Evolutionary conservation across 2,888 invertebrate species (phyloP).

Genomic region (Xestia sexstrigata): DNA sequence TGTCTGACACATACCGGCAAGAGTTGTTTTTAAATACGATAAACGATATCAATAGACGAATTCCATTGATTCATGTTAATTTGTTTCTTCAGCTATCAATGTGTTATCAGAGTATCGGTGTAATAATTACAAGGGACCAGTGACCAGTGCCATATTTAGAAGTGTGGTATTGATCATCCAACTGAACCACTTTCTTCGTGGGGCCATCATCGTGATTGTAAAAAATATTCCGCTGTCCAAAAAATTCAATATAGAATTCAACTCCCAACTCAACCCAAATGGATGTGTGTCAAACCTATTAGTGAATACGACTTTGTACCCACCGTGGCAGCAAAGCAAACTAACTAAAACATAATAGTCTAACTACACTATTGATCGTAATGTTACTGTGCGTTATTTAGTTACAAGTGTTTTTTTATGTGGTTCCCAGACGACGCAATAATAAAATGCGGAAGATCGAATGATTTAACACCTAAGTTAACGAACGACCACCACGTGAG

Average conservation of each 20-base stretch:
- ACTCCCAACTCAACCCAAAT: neutral
- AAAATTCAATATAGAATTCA: neutral
- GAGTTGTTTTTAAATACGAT: neutral
- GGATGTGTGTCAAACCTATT: neutral
- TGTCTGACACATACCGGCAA: neutral
- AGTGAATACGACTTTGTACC: neutral
- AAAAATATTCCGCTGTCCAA: neutral
- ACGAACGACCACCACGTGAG: neutral
- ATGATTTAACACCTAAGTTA: neutral
- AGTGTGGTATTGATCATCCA: neutral
- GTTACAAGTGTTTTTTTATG: neutral
- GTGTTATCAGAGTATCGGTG: neutral
- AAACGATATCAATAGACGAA: too few relatives aligned
- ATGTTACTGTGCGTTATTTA: neutral
- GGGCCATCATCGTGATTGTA: neutral
- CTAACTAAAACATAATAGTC: neutral
- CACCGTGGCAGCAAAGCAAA: neutral
- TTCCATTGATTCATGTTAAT: neutral
- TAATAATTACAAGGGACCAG: neutral
- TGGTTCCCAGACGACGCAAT: neutral
- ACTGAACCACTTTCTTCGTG: neutral
- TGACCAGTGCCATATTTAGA: neutral
- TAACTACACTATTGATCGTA: neutral
- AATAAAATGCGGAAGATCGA: neutral
- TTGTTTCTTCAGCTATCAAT: neutral